Conservation (phyloP, 2,888 invertebrate genomes). For the Psylliodes chrysocephalus region DNA sequence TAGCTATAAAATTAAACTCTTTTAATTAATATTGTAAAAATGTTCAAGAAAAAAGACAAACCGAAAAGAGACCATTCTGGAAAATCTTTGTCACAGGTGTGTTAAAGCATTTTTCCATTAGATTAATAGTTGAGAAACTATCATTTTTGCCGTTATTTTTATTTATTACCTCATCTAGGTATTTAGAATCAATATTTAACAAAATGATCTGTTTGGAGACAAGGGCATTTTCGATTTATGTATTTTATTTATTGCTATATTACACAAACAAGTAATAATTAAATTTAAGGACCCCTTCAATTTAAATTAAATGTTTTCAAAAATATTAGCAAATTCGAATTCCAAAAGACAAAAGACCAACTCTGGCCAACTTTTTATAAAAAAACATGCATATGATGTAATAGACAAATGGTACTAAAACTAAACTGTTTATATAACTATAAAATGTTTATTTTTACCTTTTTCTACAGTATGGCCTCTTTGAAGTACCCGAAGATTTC, state of each 20-base stretch:
- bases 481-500: constrained; percentile 75
- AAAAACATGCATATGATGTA: too few relatives aligned
- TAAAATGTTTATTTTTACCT: not conserved
- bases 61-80: constrained; percentile 52
- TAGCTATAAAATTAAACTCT: not conserved
- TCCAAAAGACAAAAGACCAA: too few relatives aligned
- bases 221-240: not conserved
- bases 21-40: constrained; percentile 4
- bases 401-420: too few relatives aligned
- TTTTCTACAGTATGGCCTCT: constrained; percentile 75
- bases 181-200: not conserved
- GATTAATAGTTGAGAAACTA: not conserved
- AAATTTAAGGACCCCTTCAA: too few relatives aligned
- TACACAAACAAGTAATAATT: too few relatives aligned
- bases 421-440: too few relatives aligned
- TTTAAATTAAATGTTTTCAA: too few relatives aligned
- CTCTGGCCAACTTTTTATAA: too few relatives aligned
- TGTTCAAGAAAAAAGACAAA: constrained; percentile 48
- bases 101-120: not conserved
- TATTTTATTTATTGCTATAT: not conserved
- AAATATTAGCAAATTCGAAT: too few relatives aligned
- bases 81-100: constrained; percentile 53
- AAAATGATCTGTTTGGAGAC: not conserved
- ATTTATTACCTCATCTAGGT: constrained; percentile 18
- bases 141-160: constrained; percentile 17